A percentile compares a stretch with the other conserved stretches of the same genome.
phyloP scores from a whole-genome alignment of 2,113 vertebrate species.

The Mus pahari region DNA sequence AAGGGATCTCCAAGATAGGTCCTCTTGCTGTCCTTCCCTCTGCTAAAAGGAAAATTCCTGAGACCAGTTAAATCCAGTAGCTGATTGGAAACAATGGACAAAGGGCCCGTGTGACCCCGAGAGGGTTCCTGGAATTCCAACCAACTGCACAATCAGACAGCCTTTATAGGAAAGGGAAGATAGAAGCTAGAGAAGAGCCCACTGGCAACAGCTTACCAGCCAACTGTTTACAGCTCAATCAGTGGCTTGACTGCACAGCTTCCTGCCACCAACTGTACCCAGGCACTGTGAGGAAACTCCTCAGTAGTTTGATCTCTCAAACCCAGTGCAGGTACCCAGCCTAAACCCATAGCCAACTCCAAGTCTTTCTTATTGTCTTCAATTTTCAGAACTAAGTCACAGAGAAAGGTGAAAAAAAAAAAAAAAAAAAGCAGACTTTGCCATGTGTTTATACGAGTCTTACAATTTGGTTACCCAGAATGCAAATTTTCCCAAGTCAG shows the following conservation, averaged over 20 bases:
- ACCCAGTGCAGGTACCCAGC: not conserved
- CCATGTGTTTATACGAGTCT: not conserved
- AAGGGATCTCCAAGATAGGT: not conserved
- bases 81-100: not conserved
- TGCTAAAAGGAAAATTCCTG: not conserved
- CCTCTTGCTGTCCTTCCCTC: not conserved
- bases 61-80: not conserved
- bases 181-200: fast-evolving
- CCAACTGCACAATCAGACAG: no score
- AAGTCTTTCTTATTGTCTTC: not conserved
- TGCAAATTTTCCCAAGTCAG: not conserved
- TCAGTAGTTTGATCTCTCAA: not conserved
- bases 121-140: not conserved
- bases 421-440: not conserved
- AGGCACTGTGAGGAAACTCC: not conserved
- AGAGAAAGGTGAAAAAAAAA: not conserved
- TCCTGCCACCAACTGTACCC: not conserved
- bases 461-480: not conserved
- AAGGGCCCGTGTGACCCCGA: not conserved
- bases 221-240: not conserved
- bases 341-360: not conserved
- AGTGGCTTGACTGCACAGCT: not conserved
- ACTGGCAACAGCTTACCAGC: not conserved
- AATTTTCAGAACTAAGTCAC: conserved; percentile 1
- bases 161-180: not conserved